Base-by-base conservation (phyloP, 2,888 invertebrate species). In the Lasioglossum malachurum region DNA sequence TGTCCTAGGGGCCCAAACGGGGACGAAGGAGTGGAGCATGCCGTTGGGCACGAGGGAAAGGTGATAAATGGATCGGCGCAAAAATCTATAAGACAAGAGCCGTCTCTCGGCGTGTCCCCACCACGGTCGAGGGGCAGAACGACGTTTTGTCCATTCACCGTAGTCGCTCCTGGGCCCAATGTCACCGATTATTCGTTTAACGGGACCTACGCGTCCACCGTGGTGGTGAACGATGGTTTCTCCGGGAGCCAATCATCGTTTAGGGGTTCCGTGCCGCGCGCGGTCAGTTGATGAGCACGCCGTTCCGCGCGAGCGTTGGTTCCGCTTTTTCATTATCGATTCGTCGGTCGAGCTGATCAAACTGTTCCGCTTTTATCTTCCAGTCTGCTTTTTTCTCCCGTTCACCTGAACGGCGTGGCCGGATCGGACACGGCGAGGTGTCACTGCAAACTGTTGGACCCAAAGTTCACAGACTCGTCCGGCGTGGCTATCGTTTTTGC, bases 121-220 rank as follows among this genome's bases (percentile, higher is more conserved):
- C 57, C 78, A 49, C 41, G 53, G 69, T 27, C 78, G 41, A 35
- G 19, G 31, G 35, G 53, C 81, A 78, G 46, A 77, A 71, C 78
- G 53, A 75, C 77, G 73, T 72, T 82, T 78, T 67, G 82, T 73
- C 82, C 84, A 76, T 87, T 81, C 82, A 73, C 83, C 81, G 71
- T 75, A 71, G 73, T 57, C 77, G 74, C 71, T 73, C 46, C 72
- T 78, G 77, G 80, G 83, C 83, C 87, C 85, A 84, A 87, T 91
- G 90, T 91, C 87, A 80, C 75, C 76, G 91, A 89, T 91, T 90
- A 87, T 89, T 87, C 89, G 87, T 90, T 91, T 91, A 91, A 91
- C 91, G 91, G 91, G 88, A 91, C 84, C 81, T 35, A 16, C 74
- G 81, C 76, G 86, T 84, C 53, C 87, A 80, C 19, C 46, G 81